Evolutionary conservation across 2,888 invertebrate species (phyloP).

Genomic region (Caenorhabditis macrosperma): DNA sequence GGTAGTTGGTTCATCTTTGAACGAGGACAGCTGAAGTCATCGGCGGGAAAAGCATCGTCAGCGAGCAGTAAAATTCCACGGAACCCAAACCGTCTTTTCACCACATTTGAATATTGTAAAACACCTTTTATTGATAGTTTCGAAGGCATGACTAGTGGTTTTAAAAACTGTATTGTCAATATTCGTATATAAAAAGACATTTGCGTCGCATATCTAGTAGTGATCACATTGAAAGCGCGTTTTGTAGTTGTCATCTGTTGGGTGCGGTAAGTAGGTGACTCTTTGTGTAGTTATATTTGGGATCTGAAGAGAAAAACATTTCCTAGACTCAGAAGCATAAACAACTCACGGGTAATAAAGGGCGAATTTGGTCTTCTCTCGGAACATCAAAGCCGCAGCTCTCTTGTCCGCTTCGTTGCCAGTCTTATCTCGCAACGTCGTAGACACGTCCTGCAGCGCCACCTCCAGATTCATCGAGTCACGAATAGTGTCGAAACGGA

Average conservation of each 20-base stretch:
- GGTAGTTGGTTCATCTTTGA: too few species aligned
- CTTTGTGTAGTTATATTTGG: neutral
- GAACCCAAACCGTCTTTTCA: too few species aligned
- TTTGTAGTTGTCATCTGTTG: neutral
- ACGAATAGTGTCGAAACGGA: slow-evolving; percentile 12
- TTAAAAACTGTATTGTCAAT: neutral
- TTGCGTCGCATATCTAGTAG: neutral
- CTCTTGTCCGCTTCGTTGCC: neutral
- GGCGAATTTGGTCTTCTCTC: neutral
- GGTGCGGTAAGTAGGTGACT: neutral
- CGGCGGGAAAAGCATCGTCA: too few species aligned
- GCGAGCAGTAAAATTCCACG: too few species aligned
- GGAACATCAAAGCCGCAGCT: slow-evolving; percentile 12
- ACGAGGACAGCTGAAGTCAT: too few species aligned
- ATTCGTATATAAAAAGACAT: neutral
- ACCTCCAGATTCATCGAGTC: slow-evolving; percentile 11
- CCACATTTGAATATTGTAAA: too few species aligned
- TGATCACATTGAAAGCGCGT: neutral
- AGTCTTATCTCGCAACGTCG: neutral
- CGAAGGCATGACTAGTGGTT: too few species aligned
- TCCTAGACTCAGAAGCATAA: neutral
- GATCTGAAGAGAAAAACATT: neutral
- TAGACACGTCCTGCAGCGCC: slow-evolving; percentile 2
- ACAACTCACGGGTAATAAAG: slow-evolving; percentile 20
- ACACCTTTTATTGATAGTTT: too few species aligned